A percentile compares a stretch with the other conserved stretches of the same genome.
Conservation (phyloP, 2,113 vertebrate genomes). For the Rhizomys pruinosus region DNA sequence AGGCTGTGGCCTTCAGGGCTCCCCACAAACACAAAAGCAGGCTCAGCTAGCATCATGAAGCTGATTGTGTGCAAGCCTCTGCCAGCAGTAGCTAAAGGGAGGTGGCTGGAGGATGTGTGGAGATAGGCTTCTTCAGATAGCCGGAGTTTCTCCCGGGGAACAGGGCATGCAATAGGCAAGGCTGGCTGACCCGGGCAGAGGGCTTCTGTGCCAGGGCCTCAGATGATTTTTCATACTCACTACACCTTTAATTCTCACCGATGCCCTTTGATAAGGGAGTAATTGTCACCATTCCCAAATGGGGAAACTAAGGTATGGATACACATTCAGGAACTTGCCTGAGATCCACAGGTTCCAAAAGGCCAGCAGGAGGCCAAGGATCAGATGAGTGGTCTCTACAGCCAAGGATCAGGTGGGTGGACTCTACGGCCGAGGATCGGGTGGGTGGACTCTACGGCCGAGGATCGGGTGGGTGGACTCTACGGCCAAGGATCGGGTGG, state of each 20-base stretch:
- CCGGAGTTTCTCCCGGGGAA: not conserved
- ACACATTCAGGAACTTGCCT: not conserved
- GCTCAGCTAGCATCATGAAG: not conserved
- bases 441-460: not conserved
- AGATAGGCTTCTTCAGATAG: not conserved
- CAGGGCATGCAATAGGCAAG: not conserved
- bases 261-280: rapidly evolving
- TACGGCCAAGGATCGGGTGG: not conserved
- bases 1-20: not conserved
- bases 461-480: not conserved
- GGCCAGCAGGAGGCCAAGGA: not conserved
- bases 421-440: no score
- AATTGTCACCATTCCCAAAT: not conserved
- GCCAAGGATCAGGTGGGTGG: no score
- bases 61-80: not conserved
- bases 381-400: no score
- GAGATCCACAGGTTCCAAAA: not conserved
- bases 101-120: not conserved
- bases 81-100: not conserved
- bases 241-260: not conserved
- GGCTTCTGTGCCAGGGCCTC: not conserved
- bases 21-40: not conserved
- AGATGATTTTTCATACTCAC: not conserved
- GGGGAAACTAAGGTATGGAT: not conserved
- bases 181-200: not conserved